phyloP scores from a whole-genome alignment of 2,888 invertebrate genomes.

The Spialia ferax region DNA sequence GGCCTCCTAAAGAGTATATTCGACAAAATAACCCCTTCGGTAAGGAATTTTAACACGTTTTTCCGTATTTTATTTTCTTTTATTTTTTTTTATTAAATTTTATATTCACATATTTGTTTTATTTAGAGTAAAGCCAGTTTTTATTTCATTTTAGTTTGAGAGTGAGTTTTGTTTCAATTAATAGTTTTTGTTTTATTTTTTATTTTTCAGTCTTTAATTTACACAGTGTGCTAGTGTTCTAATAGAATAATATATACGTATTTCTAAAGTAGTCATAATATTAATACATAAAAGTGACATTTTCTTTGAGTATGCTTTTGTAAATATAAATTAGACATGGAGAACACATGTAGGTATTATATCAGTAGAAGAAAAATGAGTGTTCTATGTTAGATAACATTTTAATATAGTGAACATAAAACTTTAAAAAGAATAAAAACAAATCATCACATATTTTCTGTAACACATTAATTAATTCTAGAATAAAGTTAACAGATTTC shows the following conservation, averaged over 20 bases:
- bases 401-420: conserved; percentile 12
- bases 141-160: conserved; percentile 61
- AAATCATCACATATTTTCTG: conserved; percentile 2
- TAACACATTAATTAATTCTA: conserved; percentile 3
- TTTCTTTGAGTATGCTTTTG: conserved; percentile 82
- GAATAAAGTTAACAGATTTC: conserved; percentile 3
- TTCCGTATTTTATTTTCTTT: conserved; percentile 68
- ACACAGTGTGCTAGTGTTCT: conserved; percentile 83
- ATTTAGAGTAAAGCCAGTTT: conserved; percentile 69
- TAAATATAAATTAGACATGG: conserved; percentile 75
- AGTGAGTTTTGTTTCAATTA: conserved; percentile 70
- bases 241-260: conserved; percentile 63
- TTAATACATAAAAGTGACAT: conserved; percentile 68
- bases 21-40: conserved; percentile 88
- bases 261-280: conserved; percentile 68
- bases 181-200: conserved; percentile 71
- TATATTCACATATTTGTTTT: conserved; percentile 60
- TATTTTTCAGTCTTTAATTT: conserved; percentile 58
- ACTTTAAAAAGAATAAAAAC: neutral
- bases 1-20: conserved; percentile 88
- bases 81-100: conserved; percentile 71
- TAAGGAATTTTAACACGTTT: conserved; percentile 87
- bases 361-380: conserved; percentile 18
- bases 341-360: conserved; percentile 50
- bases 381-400: conserved; percentile 65